Base-by-base conservation (phyloP, 2,797 vertebrate genomes). In the Acipenser transmontanus region DNA sequence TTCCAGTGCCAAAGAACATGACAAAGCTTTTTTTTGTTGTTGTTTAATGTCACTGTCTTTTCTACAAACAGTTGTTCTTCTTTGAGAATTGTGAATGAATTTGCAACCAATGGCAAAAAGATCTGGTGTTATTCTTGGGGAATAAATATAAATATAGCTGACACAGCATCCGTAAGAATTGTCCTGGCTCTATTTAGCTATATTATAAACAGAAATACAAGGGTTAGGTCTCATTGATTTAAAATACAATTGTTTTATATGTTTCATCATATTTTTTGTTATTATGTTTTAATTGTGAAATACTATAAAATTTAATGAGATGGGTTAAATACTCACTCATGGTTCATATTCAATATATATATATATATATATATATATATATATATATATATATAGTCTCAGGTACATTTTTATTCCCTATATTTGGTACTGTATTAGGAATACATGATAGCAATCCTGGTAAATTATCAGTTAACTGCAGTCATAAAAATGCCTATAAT, bases 61-160 rank as follows among this genome's bases (percentile, higher is more conserved):
- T 50, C 12, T 66, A 62, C 49, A 34, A 48, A 57, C 54, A n/a
- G 17, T 63, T 17, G 49, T 54, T 59, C 48, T 49, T 56, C 48
- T 70, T 61, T 48, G 52, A 49, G 47, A 56, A 14, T 68, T 52
- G 49, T 34, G 34, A 34, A 34, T 34, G 49, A 57, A n/a, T 57
- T 12, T 48, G 34, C 17, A 47, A 59, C 51, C 17, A 49, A 66
- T 13, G 51, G 63, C 51, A 48, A 61, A n/a, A 73, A 66, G 76
- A 77, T 80, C 78, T 82, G 76, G 69, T 81, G 78, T 75, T 76
- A 70, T 78, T 70, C 75, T 77, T 65, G 73, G 74, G 71, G 70
- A 76, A 69, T 62, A 64, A 10, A 68, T 64, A 76, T 50, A 81
- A 17, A 72, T 67, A 76, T 78, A 78, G 71, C 76, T 81, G 34